Evolutionary conservation across 2,888 invertebrate genomes (phyloP).

Genomic region (Drosophila paranaensis): DNA sequence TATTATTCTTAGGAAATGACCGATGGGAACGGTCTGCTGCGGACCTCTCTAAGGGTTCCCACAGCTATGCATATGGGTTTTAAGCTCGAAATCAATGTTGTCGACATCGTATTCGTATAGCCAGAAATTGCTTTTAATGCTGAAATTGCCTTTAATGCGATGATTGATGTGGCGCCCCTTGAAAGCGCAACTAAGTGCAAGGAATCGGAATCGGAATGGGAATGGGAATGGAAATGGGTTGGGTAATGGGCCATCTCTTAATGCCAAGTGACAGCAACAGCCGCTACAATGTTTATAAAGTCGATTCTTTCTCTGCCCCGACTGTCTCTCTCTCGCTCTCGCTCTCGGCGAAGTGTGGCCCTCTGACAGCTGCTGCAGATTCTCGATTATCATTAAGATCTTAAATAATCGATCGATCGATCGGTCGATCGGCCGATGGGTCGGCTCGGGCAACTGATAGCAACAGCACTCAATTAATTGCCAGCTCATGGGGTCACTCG

Average conservation of each 20-base stretch:
- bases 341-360: constrained; percentile 10
- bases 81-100: constrained; percentile 52
- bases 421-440: constrained; percentile 13
- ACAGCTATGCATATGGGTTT: constrained; percentile 40
- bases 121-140: constrained; percentile 31
- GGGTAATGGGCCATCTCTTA: constrained; percentile 29
- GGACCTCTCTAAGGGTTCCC: constrained; percentile 45
- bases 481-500: constrained; percentile 31
- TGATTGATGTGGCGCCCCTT: constrained; percentile 78
- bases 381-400: constrained; percentile 30
- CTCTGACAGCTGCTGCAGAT: constrained; percentile 31
- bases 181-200: constrained; percentile 42
- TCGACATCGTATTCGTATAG: constrained; percentile 27
- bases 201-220: not conserved
- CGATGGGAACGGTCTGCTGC: constrained; percentile 44
- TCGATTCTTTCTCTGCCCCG: not conserved
- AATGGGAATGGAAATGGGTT: constrained; percentile 1
- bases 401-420: constrained; percentile 20
- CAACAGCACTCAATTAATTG: constrained; percentile 42
- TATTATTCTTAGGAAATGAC: constrained; percentile 51
- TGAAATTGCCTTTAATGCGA: constrained; percentile 53
- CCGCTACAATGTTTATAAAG: constrained; percentile 22
- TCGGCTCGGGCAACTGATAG: constrained; percentile 21
- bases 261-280: constrained; percentile 55
- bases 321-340: not conserved